These are phyloP conservation scores for Nilaparvata lugens DNA, from an alignment of 1,140 invertebrate species.

Conservation along the genomic window DNA sequence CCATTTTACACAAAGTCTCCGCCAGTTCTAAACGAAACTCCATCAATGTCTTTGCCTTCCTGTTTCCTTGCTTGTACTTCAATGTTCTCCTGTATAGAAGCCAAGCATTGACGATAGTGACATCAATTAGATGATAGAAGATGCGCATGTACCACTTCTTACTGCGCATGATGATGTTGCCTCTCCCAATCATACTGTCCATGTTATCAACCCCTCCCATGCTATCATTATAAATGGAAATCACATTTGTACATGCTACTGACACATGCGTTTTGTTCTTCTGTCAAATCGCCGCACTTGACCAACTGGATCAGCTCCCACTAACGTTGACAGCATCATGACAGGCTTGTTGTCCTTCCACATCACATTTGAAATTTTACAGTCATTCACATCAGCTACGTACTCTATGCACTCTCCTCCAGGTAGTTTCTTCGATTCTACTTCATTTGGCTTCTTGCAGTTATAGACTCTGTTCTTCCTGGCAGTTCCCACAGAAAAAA, in stretches of 20 bases:
- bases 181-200: constrained; percentile 31
- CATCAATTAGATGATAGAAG: constrained; percentile 30
- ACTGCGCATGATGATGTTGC: constrained; percentile 30
- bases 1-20: constrained; percentile 16
- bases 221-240: constrained; percentile 25
- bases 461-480: too few relatives aligned
- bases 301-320: neutral
- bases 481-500: constrained; percentile 19
- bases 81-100: constrained; percentile 25
- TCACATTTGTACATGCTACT: too few relatives aligned
- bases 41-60: constrained; percentile 11
- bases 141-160: constrained; percentile 31
- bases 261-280: neutral
- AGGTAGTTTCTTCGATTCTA: too few relatives aligned
- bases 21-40: constrained; percentile 14
- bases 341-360: neutral
- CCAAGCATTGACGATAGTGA: constrained; percentile 28
- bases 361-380: neutral
- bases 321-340: neutral
- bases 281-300: neutral
- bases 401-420: too few relatives aligned
- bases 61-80: too few relatives aligned
- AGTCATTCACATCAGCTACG: too few relatives aligned
- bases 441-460: too few relatives aligned
- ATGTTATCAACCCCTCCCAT: constrained; percentile 34